Base-by-base conservation (phyloP, 2,888 invertebrate genomes). In the Tetropium fuscum region DNA sequence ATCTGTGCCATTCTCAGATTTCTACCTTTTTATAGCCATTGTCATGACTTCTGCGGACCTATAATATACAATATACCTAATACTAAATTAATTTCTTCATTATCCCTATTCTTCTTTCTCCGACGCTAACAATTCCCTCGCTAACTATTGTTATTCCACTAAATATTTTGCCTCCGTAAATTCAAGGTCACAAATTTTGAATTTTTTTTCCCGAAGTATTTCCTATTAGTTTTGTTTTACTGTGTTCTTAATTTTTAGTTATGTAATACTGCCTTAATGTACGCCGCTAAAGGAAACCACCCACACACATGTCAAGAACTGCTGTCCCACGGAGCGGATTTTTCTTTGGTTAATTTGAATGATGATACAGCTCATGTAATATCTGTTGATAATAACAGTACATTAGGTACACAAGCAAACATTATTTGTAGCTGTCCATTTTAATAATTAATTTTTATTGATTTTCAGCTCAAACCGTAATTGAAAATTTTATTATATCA, bases 231-330 rank as follows among this genome's bases (percentile, higher is more conserved):
- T n/a, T n/a, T n/a, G n/a, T n/a, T n/a, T n/a, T n/a, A n/a, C n/a
- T n/a, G n/a, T n/a, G n/a, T n/a, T n/a, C n/a, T n/a, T 18, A 36
- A 40, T 38, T 83, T 83, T 40, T 77, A 94, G 92, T 88, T 92
- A 75, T 94, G 94, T 49, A 95, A 94, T 77, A 94, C 95, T 36
- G 92, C 96, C 0, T 82, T 97, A 49, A 95, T 97, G 90, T 96
- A 93, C 83, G 94, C 96, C 45, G 93, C 94, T 3, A 90, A 90
- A 72, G 93, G 93, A 6, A 94, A 96, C 82, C 94, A 95, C 83
- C 91, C 94, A 0, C 93, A 93, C 78, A 92, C 94, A 58, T 94
- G 94, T 74, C 91, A 93, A 75, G 92, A 95, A 78, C 85, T 97
- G 51, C 84, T 97, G 43, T 84, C 90, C 13, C 84, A 88, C 74